phyloP scores from a whole-genome alignment of 2,113 vertebrate species.

The Albula glossodonta region DNA sequence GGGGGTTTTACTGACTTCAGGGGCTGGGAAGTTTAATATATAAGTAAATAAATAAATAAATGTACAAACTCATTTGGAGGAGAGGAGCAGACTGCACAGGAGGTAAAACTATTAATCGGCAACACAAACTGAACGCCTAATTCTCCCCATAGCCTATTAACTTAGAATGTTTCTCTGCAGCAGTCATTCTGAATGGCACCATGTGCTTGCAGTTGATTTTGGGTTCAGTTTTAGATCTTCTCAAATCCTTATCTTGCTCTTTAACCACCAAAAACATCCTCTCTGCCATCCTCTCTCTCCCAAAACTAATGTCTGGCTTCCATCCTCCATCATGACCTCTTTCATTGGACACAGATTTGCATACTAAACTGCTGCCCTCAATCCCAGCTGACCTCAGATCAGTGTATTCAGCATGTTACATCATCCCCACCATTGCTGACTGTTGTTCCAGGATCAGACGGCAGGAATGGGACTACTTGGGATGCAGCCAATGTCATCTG shows the following conservation, averaged over 20 bases:
- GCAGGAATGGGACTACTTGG: neutral
- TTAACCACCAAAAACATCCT: neutral
- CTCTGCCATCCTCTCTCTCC: neutral
- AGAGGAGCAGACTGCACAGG: constrained; percentile 36
- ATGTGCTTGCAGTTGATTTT: neutral
- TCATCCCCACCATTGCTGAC: neutral
- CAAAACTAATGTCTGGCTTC: neutral
- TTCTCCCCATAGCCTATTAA: constrained; percentile 26
- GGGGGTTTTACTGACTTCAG: neutral
- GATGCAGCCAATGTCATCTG: neutral
- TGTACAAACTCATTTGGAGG: constrained; percentile 54
- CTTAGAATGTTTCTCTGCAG: constrained; percentile 29
- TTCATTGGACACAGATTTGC: neutral
- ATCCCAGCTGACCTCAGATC: neutral
- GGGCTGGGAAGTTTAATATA: constrained; percentile 40
- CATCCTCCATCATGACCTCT: neutral
- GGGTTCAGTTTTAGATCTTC: neutral
- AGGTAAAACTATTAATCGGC: constrained; percentile 58
- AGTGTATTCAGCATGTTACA: neutral
- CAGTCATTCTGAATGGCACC: constrained; percentile 9
- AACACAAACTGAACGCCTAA: constrained; percentile 56
- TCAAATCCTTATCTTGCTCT: neutral
- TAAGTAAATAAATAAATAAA: constrained; percentile 51
- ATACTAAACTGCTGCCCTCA: neutral
- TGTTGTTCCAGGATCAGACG: neutral